Conservation (phyloP, 2,797 vertebrate genomes). For the Clarias fuscus region DNA sequence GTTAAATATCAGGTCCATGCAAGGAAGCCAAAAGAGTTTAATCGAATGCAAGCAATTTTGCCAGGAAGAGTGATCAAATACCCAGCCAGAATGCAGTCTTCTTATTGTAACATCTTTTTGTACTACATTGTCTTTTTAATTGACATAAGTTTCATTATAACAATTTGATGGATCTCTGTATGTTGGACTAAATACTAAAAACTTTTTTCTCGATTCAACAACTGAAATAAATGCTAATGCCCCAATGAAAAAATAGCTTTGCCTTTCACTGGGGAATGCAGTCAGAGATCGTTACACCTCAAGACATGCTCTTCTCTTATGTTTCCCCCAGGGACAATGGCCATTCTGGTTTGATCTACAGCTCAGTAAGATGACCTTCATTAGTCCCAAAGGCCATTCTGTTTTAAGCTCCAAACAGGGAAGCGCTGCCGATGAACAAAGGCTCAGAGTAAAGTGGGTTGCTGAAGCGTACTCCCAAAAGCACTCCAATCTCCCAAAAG, state of each 20-base stretch:
- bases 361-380: slow-evolving; percentile 36
- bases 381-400: slow-evolving; percentile 33
- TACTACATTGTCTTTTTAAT: too few relatives aligned
- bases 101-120: too few relatives aligned
- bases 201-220: background rate
- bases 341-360: slow-evolving; percentile 33
- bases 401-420: slow-evolving; percentile 23
- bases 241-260: background rate
- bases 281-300: background rate
- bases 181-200: background rate
- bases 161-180: background rate
- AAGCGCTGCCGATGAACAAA: slow-evolving; percentile 22
- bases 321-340: slow-evolving; percentile 17
- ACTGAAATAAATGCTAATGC: slow-evolving; percentile 1
- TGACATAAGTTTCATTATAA: background rate
- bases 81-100: too few relatives aligned
- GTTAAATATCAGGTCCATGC: too few relatives aligned
- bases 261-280: background rate
- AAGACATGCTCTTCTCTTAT: background rate
- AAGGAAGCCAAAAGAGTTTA: too few relatives aligned
- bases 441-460: slow-evolving; percentile 20
- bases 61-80: too few relatives aligned
- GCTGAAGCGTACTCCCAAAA: slow-evolving; percentile 6
- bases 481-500: slow-evolving; percentile 16
- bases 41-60: too few relatives aligned